Evolutionary conservation across 2,888 invertebrate species (phyloP), one percentile per base, ranked within the genome.

Genomic region (Trachelus stipa): DNA sequence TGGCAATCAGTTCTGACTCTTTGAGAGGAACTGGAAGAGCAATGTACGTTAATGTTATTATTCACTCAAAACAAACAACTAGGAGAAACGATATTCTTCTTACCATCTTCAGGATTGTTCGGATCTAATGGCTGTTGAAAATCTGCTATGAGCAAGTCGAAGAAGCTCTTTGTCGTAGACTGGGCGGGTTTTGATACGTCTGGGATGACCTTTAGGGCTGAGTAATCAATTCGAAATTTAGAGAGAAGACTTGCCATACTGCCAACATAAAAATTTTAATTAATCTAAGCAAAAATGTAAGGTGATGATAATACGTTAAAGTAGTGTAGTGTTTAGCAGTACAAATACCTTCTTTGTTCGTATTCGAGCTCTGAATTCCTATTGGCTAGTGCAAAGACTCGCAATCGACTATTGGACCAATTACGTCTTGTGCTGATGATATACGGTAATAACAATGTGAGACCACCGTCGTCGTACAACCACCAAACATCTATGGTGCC

Each of bases 401-500:
- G 92, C 87, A 97, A 92, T 90, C 95, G 95, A 90, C 96, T 97
- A 86, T 94, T 93, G 76, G 95, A 92, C 96, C 97, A 97, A 86
- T 95, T 93, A 12, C 95, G 94, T 83, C 97, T 94, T 85, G 95
- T 95, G 75, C 96, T 96, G 83, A 97, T 94, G 84, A 97, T 97
- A 91, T 97, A 97, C 0, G 97, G 97, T 84, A 97, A 91, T 80
- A 97, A 93, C 91, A 97, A 95, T 2, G 97, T 97, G 73, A 97
- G 93, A 77, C 97, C 97, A 88, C 97, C 97, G 91, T 97, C 98
- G 90, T 98, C 98, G 91, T 98, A 98, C 85, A 98, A 92, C 98
- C 98, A 99, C 97, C 98, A 98, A 73, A 98, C 98, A 92, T 98
- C 98, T 73, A 98, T 95, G 0, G 95, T 95, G 15, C 98, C 97